Evolutionary conservation across 1,140 invertebrate genomes (phyloP).

Genomic region (Triops cancriformis): DNA sequence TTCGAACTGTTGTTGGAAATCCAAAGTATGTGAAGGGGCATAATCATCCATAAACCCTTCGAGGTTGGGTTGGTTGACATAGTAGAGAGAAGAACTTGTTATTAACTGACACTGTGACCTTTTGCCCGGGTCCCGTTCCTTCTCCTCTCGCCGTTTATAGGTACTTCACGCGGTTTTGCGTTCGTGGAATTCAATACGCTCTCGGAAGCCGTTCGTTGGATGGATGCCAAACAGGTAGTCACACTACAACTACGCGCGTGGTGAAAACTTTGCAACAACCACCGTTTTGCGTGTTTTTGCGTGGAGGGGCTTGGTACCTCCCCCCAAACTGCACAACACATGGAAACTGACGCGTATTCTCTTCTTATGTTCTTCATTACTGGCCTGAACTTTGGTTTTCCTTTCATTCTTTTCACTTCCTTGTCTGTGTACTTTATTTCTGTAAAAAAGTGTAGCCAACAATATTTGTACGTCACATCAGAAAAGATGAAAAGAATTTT

Average conservation of each 20-base stretch:
- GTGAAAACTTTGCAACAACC: conserved; percentile 14
- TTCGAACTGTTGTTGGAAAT: neutral
- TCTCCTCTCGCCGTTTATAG: conserved; percentile 42
- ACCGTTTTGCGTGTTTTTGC: conserved; percentile 10
- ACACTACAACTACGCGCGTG: conserved; percentile 17
- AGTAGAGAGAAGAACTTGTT: neutral
- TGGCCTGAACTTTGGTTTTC: neutral
- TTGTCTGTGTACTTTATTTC: too few species aligned
- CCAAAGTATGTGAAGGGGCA: neutral
- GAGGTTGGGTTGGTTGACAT: neutral
- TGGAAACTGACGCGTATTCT: conserved; percentile 1
- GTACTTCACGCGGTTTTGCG: conserved; percentile 81
- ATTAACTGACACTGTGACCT: conserved; percentile 22
- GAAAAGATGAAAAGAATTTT: conserved; percentile 23
- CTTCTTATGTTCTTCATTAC: neutral
- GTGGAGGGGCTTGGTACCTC: neutral
- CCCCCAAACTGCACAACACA: conserved; percentile 5
- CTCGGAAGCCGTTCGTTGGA: conserved; percentile 80
- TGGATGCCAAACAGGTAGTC: conserved; percentile 85
- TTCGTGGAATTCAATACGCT: conserved; percentile 91
- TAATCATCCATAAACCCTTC: neutral
- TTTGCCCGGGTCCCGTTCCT: conserved; percentile 21
- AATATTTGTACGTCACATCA: neutral
- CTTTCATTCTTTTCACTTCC: neutral
- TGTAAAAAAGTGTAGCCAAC: neutral